Evolutionary conservation across 2,113 vertebrate species (phyloP).

Genomic region (Megaceryle maxima): DNA sequence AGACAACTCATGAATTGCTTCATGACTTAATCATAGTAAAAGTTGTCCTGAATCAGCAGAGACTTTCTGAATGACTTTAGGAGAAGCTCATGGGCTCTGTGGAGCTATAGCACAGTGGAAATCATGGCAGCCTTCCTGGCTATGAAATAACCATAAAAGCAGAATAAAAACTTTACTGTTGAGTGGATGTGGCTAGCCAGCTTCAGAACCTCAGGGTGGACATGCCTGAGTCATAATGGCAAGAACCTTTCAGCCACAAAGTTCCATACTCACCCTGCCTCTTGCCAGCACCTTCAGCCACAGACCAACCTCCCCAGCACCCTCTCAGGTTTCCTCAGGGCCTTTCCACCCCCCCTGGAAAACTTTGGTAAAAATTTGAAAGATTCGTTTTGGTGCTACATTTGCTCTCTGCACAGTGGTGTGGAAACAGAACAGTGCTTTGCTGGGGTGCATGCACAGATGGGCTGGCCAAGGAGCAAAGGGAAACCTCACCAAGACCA

Average conservation of each 20-base stretch:
- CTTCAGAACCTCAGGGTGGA: neutral
- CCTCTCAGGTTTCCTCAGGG: neutral
- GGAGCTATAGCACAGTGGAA: neutral
- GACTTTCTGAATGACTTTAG: neutral
- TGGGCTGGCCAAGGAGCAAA: neutral
- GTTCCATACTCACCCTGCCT: rapidly evolving
- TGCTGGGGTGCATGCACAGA: neutral
- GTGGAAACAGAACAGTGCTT: neutral
- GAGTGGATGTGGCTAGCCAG: neutral
- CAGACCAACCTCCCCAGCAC: neutral
- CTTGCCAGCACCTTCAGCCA: neutral
- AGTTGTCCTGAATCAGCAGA: neutral
- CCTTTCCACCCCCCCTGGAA: neutral
- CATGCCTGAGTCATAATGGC: neutral
- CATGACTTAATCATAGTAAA: slow-evolving; percentile 13
- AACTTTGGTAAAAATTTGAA: neutral
- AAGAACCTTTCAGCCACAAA: neutral
- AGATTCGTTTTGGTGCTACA: neutral
- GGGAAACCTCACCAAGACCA: neutral
- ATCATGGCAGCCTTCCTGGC: neutral
- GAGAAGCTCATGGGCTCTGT: neutral
- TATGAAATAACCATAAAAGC: neutral
- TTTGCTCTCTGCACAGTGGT: neutral
- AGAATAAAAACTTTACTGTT: neutral
- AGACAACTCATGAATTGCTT: slow-evolving; percentile 15